Base-by-base conservation (phyloP, 2,113 vertebrate species). In the Alligator sinensis region DNA sequence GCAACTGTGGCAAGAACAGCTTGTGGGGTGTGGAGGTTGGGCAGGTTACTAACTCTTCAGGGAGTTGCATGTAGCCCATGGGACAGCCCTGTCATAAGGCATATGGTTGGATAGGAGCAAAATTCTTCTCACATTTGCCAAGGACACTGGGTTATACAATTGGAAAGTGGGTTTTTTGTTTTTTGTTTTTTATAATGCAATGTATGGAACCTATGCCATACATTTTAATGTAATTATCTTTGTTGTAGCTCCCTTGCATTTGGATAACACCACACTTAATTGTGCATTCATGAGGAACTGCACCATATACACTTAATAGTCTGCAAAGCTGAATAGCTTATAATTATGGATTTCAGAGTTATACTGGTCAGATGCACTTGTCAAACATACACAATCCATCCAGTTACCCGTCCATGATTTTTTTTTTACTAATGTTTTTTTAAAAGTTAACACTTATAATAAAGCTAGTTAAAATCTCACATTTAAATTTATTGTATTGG, bases 151-250 rank as follows among this genome's bases (percentile, higher is more conserved):
- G 21, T 25, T 74, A 22, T 38, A 7, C 15, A 47, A 74, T 25
- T 47, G 21, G 70, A 38, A 74, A 74, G 47, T 9, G 47, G 47
- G 9, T 6, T n/a, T 34, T 34, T 34, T 34, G 34, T 34, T 34
- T 34, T 34, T 4, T 34, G n/a, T 34, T 34, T 34, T 38, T 55
- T 1, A 0, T 21, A 4, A 16, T 85, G 13, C 16, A 28, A 28
- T 28, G 15, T 70, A 21, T 9, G 25, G n/a, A 74, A n/a, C 30
- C 15, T 57, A 62, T 85, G 68, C 86, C 11, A 2, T 74, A 91
- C 19, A 9, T 19, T 61, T 86, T 19, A 16, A 9, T 25, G 62
- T 72, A 1, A 1, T 4, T 47, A 47, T 47, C 47, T 77, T 58
- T 80, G 66, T 90, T 88, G 17, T 4, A 57, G 21, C 5, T 28